These are phyloP conservation scores for Corydoras sp. DNA, from an alignment of 2,113 vertebrate species.

Conservation along the genomic window DNA sequence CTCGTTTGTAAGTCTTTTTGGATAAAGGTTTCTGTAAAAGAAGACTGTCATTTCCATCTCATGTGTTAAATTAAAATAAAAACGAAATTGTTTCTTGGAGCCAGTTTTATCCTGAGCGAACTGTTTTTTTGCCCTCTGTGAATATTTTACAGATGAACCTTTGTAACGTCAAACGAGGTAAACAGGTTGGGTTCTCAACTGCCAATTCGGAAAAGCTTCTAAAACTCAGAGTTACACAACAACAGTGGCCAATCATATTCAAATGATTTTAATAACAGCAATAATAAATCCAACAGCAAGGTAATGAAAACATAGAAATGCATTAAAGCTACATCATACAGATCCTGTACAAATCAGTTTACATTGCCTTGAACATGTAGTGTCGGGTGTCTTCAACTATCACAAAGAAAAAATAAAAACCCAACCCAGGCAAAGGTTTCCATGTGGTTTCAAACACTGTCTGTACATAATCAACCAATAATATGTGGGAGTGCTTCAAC, in stretches of 20 bases:
- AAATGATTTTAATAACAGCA: constrained; percentile 76
- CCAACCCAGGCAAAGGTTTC: not conserved
- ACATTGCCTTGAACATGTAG: constrained; percentile 46
- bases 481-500: not conserved
- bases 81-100: no score
- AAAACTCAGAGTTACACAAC: no score
- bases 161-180: no score
- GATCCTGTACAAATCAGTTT: constrained; percentile 67
- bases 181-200: no score
- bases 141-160: no score
- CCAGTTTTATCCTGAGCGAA: no score
- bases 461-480: not conserved
- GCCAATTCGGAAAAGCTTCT: no score
- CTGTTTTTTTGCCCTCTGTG: no score
- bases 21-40: no score
- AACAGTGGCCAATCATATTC: not conserved
- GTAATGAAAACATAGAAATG: constrained; percentile 67
- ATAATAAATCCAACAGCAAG: constrained; percentile 73
- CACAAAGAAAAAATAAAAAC: not conserved
- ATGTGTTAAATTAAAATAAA: no score
- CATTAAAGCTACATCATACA: constrained; percentile 69
- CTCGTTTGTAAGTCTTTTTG: no score
- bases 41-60: no score
- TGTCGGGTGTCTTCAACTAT: not conserved
- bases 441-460: not conserved